phyloP scores from a whole-genome alignment of 2,888 invertebrate genomes.

The Dione vanillae region DNA sequence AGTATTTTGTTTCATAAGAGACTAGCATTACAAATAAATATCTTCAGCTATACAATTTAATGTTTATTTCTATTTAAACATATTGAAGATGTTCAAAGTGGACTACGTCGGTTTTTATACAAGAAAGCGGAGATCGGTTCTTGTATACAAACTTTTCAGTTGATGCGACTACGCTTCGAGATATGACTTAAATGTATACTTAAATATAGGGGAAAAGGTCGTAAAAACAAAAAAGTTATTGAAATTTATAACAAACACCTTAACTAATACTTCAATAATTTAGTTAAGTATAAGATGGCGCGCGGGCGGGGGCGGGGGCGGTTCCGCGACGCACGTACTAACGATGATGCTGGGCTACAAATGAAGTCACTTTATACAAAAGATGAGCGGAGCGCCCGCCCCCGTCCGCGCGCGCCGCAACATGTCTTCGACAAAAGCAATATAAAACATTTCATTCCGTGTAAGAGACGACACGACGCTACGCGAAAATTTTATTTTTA shows the following conservation, averaged over 20 bases:
- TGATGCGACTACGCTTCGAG: slow-evolving; percentile 81
- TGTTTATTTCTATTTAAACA: slow-evolving; percentile 82
- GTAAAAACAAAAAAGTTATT: slow-evolving; percentile 83
- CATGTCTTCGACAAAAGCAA: slow-evolving; percentile 78
- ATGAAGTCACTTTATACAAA: slow-evolving; percentile 76
- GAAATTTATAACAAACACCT: slow-evolving; percentile 84
- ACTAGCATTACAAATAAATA: slow-evolving; percentile 85
- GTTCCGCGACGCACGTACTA: slow-evolving; percentile 52
- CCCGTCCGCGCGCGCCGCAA: slow-evolving; percentile 54
- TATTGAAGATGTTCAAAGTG: slow-evolving; percentile 81
- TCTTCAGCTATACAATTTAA: slow-evolving; percentile 84
- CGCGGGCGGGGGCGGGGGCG: slow-evolving; percentile 53
- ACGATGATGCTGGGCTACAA: slow-evolving; percentile 60
- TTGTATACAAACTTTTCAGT: slow-evolving; percentile 70
- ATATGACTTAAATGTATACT: slow-evolving; percentile 83
- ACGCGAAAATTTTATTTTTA: slow-evolving; percentile 75
- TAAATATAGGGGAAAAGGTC: slow-evolving; percentile 82
- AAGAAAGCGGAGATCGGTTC: slow-evolving; percentile 67
- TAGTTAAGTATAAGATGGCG: slow-evolving; percentile 64
- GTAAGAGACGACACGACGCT: slow-evolving; percentile 81
- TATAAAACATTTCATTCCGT: slow-evolving; percentile 84
- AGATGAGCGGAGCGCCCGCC: slow-evolving; percentile 56
- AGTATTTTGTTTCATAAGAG: slow-evolving; percentile 84
- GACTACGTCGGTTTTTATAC: slow-evolving; percentile 77
- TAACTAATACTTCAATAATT: slow-evolving; percentile 83